Percentiles rank a stretch among this genome's conserved stretches.
phyloP scores from a whole-genome alignment of 2,888 invertebrate genomes.

The Brenthis hecate region DNA sequence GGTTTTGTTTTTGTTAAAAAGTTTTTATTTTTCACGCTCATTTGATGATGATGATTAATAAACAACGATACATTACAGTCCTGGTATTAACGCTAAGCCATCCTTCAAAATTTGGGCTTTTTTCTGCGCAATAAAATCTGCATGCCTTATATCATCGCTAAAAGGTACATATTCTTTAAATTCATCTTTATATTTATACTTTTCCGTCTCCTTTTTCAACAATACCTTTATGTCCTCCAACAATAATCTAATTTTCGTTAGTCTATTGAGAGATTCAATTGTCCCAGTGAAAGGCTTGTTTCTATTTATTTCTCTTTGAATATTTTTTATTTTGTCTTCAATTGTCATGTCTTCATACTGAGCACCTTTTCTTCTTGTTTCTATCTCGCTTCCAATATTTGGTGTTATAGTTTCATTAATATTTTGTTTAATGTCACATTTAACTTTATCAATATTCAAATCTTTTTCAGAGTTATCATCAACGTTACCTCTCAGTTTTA shows the following conservation, averaged over 20 bases:
- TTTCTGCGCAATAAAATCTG: neutral
- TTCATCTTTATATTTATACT: neutral
- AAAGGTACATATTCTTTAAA: constrained; percentile 10
- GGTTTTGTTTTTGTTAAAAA: too few species aligned
- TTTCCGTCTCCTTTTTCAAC: neutral
- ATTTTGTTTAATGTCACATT: neutral
- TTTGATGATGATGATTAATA: too few species aligned
- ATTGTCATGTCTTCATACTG: neutral
- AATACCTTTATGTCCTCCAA: constrained; percentile 6
- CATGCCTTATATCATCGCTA: neutral
- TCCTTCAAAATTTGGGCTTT: neutral
- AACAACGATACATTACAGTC: too few species aligned
- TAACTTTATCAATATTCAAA: neutral
- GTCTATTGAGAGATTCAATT: neutral
- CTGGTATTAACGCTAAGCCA: constrained; percentile 2
- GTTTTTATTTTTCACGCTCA: too few species aligned
- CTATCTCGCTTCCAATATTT: neutral
- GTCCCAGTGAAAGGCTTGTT: neutral
- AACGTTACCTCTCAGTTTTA: neutral
- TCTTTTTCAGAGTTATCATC: neutral
- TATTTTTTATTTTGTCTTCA: neutral
- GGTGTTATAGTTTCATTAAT: neutral
- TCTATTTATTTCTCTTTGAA: neutral
- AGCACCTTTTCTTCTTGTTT: neutral
- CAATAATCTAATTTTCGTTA: constrained; percentile 3